These are phyloP conservation scores for Hydrozoanthus gracilis DNA, from an alignment of 92 coral and sea anemone genomes.

Conservation along the genomic window DNA sequence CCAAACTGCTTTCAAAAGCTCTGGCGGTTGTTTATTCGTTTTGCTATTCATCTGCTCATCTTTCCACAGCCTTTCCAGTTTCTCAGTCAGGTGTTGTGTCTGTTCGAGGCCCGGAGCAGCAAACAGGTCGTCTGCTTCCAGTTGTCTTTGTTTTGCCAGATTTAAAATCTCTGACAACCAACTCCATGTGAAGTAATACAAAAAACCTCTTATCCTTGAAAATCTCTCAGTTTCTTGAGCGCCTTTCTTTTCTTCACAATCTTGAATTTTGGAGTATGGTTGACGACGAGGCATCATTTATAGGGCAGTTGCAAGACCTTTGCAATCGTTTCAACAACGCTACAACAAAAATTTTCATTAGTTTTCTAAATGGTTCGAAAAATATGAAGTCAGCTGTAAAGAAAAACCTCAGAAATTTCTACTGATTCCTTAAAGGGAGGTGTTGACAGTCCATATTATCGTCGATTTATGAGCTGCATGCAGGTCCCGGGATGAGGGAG, in stretches of 20 bases:
- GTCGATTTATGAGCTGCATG: too few species aligned
- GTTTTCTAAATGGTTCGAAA: too few species aligned
- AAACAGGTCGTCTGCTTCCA: slow-evolving; percentile 17
- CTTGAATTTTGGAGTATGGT: neutral
- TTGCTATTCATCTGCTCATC: slow-evolving; percentile 6
- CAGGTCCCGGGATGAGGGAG: too few species aligned
- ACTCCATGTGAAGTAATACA: neutral
- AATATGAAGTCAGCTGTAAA: too few species aligned
- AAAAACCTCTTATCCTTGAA: neutral
- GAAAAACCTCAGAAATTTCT: too few species aligned
- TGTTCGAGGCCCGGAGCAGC: neutral
- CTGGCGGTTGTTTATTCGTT: neutral
- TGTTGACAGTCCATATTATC: too few species aligned
- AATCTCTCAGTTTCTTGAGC: neutral
- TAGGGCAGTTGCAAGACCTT: too few species aligned
- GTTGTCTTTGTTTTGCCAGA: slow-evolving; percentile 10
- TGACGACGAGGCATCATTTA: too few species aligned
- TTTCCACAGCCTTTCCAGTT: slow-evolving; percentile 4
- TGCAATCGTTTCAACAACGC: too few species aligned
- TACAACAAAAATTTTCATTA: too few species aligned
- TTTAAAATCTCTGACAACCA: slow-evolving; percentile 8
- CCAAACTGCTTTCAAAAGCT: slow-evolving; percentile 1
- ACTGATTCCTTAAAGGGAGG: too few species aligned
- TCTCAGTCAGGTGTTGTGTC: neutral
- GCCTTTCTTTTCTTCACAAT: neutral